These are phyloP conservation scores for Acestrorhynchus altus DNA, from an alignment of 2,797 vertebrate genomes.

Conservation along the genomic window DNA sequence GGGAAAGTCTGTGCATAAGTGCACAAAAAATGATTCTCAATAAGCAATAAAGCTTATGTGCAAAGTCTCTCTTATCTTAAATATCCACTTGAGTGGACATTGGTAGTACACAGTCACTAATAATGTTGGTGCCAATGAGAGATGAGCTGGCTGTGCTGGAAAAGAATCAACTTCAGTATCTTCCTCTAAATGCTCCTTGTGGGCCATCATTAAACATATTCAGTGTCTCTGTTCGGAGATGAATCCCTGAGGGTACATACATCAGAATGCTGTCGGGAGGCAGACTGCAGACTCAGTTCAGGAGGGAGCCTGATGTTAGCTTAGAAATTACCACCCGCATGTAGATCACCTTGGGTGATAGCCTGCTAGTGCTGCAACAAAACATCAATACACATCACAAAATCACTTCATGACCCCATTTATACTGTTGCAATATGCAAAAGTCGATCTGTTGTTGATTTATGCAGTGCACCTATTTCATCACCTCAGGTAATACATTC, in stretches of 20 bases:
- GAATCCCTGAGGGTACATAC: constrained; percentile 63
- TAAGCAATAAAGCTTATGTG: background rate
- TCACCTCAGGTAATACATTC: no score
- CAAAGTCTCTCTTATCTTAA: background rate
- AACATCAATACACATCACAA: background rate
- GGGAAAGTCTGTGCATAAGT: no score
- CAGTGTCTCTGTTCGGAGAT: constrained; percentile 63
- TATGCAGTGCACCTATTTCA: background rate
- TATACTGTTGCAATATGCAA: background rate
- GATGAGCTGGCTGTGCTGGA: background rate
- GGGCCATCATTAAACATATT: constrained; percentile 69
- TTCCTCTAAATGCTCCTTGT: constrained; percentile 55
- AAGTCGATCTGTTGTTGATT: background rate
- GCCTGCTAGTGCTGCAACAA: constrained; percentile 47
- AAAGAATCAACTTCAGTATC: constrained; percentile 28
- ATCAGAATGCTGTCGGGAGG: constrained; percentile 33
- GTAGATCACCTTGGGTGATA: constrained; percentile 71
- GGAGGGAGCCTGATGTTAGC: constrained; percentile 65
- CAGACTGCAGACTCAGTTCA: constrained; percentile 59
- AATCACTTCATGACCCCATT: constrained; percentile 3
- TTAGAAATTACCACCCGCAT: constrained; percentile 72
- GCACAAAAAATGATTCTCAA: background rate
- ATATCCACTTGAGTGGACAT: background rate
- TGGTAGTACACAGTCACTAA: background rate
- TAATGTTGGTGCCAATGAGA: background rate